Evolutionary conservation across 2,113 vertebrate species (phyloP), one percentile per base, ranked within the genome.

Genomic region (Leptobrachium ailaonicum): DNA sequence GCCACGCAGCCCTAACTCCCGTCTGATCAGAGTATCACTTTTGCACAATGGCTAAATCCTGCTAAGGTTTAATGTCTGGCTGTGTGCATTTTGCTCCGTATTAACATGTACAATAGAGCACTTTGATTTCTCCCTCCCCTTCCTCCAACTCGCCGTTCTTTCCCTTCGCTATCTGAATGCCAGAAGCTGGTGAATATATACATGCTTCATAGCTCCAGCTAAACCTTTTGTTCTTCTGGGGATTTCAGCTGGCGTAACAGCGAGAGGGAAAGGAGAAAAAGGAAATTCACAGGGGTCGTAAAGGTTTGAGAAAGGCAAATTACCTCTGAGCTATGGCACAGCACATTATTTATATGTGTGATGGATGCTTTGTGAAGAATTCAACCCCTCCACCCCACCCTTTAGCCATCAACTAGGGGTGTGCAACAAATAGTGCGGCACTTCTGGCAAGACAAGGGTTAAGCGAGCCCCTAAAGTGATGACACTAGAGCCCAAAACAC

Each of bases 381-480:
- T 81, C 62, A 74, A 69, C 79, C 79, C 79, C 79, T 71, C 79
- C 53, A 62, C 42, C 41, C 41, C 41, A 12, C 20, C 20, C 20
- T 32, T 32, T 32, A 32, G 20, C 20, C 20, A 32, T 32, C 20
- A 53, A 50, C 41, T 45, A 41, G 41, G 71, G 63, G 71, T 5
- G 41, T 58, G 8, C n/a, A 2, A 12, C 41, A 53, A 45, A 41
- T 44, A 43, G 41, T 8, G 7, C 32, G 40, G 62, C 47, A 10
- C 54, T 60, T 44, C 42, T 13, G 14, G 79, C 41, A 47, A 12
- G 9, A 14, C 6, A 8, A 14, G 66, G 41, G 95, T 96, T 98
- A 98, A 98, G 96, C 95, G 98, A 97, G 95, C 97, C 96, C 96
- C 95, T 94, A 95, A 97, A 95, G 96, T 95, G 95, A 96, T 92